Percentiles rank a stretch among this genome's conserved stretches.
Evolutionary conservation across 2,113 vertebrate genomes (phyloP).

Genomic region (Lophura nycthemera): DNA sequence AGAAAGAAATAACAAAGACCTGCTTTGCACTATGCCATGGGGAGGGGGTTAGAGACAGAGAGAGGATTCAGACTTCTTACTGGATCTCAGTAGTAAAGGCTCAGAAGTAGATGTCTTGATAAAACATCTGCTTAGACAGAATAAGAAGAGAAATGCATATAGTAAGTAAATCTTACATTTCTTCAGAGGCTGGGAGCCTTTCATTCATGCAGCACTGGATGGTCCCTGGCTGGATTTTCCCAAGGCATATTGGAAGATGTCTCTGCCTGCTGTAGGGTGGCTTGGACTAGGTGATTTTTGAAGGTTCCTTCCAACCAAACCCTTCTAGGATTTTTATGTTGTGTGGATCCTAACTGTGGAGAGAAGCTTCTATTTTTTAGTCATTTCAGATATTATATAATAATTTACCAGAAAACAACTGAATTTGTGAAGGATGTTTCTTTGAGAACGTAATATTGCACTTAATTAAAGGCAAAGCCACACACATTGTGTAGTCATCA

Average conservation of each 20-base stretch:
- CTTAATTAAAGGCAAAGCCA: background rate
- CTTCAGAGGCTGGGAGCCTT: background rate
- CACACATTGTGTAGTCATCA: fast-evolving
- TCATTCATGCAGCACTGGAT: fast-evolving
- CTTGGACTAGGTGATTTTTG: too few species aligned
- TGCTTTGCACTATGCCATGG: background rate
- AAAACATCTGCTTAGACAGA: background rate
- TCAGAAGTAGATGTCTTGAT: background rate
- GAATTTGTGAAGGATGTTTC: background rate
- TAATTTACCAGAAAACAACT: background rate
- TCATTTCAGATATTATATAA: background rate
- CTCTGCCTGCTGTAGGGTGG: background rate
- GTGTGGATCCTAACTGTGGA: background rate
- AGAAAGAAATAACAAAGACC: background rate
- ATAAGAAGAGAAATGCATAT: background rate
- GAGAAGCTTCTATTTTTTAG: background rate
- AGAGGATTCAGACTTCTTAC: background rate
- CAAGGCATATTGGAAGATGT: fast-evolving
- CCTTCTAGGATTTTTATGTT: background rate
- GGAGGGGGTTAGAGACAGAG: background rate
- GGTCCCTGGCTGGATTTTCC: background rate
- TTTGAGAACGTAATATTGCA: background rate
- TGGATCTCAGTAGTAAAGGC: background rate
- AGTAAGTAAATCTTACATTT: background rate
- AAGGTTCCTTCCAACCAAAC: too few species aligned